Percentiles rank a stretch among this genome's conserved stretches.
These are phyloP conservation scores for Syndactyla subalaris DNA, from an alignment of 2,797 vertebrate genomes.

Conservation along the genomic window DNA sequence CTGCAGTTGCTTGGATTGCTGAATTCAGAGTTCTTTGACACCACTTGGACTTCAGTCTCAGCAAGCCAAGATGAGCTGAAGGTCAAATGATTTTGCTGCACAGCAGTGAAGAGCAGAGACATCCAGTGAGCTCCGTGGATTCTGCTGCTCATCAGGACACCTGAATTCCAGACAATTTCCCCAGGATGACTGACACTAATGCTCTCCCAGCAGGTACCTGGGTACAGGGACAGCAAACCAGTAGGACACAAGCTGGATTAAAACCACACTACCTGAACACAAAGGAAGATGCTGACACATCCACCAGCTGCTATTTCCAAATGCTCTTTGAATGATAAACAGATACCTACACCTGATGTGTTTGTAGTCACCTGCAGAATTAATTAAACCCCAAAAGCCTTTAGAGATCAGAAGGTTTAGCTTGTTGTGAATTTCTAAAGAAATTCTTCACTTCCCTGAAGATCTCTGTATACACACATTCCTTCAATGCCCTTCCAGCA, in stretches of 20 bases:
- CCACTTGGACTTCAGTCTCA: background rate
- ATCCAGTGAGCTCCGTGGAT: background rate
- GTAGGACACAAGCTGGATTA: background rate
- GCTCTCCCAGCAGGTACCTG: background rate
- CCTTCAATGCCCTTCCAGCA: background rate
- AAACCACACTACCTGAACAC: background rate
- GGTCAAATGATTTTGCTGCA: background rate
- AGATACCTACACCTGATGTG: background rate
- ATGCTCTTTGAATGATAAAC: background rate
- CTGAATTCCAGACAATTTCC: background rate
- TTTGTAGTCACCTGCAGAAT: conserved; percentile 25
- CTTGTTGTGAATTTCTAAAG: background rate
- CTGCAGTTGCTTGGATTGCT: background rate
- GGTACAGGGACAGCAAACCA: background rate
- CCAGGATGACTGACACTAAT: background rate
- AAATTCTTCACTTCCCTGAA: background rate
- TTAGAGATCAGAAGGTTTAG: conserved; percentile 18
- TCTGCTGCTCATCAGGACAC: background rate
- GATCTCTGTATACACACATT: background rate
- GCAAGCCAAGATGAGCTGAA: background rate
- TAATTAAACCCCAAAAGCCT: background rate
- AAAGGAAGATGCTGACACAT: background rate
- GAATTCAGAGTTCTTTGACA: background rate
- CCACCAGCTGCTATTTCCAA: background rate
- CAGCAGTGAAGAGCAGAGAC: background rate